Evolutionary conservation across 2,888 invertebrate genomes (phyloP).

Genomic region (Eucera pruinosa): DNA sequence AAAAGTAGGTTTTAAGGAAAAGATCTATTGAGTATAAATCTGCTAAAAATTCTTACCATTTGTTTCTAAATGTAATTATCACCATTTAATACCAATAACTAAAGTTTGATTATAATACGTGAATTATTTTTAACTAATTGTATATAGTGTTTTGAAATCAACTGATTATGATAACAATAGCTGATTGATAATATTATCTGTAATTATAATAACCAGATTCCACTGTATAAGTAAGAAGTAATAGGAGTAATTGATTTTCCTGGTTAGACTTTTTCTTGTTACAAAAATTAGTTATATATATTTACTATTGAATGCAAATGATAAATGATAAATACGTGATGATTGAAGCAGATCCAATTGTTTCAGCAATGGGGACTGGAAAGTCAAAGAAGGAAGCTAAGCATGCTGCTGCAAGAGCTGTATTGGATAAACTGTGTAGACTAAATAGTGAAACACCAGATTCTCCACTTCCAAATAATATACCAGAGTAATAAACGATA

Average conservation of each 20-base stretch:
- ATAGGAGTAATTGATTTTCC: neutral
- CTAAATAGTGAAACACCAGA: constrained; percentile 86
- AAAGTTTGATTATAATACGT: too few relatives aligned
- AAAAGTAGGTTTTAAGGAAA: too few relatives aligned
- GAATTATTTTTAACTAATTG: too few relatives aligned
- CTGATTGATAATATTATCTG: too few relatives aligned
- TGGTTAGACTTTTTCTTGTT: neutral
- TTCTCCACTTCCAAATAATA: constrained; percentile 79
- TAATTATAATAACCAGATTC: too few relatives aligned
- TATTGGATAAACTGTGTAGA: constrained; percentile 94
- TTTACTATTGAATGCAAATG: neutral
- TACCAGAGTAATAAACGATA: constrained; percentile 78
- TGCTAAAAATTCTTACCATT: too few relatives aligned
- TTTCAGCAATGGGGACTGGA: constrained; percentile 94
- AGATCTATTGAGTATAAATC: too few relatives aligned
- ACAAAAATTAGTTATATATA: neutral
- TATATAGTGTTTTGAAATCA: too few relatives aligned
- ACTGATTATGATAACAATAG: too few relatives aligned
- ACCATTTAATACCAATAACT: too few relatives aligned
- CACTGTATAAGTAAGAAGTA: too few relatives aligned
- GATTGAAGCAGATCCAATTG: constrained; percentile 80
- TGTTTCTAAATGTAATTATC: too few relatives aligned
- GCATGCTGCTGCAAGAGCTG: constrained; percentile 96
- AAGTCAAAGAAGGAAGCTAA: constrained; percentile 99
- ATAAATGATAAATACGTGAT: constrained; percentile 69